Base-by-base conservation (phyloP, 2,113 vertebrate genomes). In the Cranoglanis bouderius region DNA sequence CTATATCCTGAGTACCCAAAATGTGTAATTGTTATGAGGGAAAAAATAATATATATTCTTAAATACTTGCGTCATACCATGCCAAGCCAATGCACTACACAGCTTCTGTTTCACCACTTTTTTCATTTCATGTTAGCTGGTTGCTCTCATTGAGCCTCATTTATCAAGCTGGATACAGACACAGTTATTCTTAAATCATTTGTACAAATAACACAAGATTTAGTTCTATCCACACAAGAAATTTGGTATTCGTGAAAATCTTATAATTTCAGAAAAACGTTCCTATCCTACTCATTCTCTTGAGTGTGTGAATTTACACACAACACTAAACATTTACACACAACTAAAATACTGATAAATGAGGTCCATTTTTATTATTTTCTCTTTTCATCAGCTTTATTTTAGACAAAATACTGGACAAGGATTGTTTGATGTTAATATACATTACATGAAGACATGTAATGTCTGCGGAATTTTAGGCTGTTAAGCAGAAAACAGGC, bases 1-100 rank as follows among this genome's bases (percentile, higher is more conserved):
- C 95, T 96, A 99, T 93, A 92, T 98, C 98, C 98, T 99, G 90
- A 91, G 93, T 93, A 95, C 95, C 95, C 95, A 24, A 96, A 91
- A 97, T 95, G 94, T 92, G 94, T 88, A 67, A 91, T 85, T 91
- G 92, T 86, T 94, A 91, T 91, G 86, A 75, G 21, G 86, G 38
- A 19, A 65, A 16, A 72, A 26, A 89, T 92, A n/a, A 13, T 63
- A 63, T 32, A 38, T 70, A 35, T 70, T 65, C 32, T 7, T 16
- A 35, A 82, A 61, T 51, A 19, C 24, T 80, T 84, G 67, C 78
- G 38, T 74, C 87, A 91, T 51, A 80, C 87, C 87, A 90, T 80
- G 84, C 89, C 85, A 83, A 87, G 46, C 19, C 82, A 78, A 24
- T 74, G 46, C n/a, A 88, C 46, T 78, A 38, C 9, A 19, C 13